These are phyloP conservation scores for Zeuzera pyrina DNA, from an alignment of 2,888 invertebrate species.

Conservation along the genomic window DNA sequence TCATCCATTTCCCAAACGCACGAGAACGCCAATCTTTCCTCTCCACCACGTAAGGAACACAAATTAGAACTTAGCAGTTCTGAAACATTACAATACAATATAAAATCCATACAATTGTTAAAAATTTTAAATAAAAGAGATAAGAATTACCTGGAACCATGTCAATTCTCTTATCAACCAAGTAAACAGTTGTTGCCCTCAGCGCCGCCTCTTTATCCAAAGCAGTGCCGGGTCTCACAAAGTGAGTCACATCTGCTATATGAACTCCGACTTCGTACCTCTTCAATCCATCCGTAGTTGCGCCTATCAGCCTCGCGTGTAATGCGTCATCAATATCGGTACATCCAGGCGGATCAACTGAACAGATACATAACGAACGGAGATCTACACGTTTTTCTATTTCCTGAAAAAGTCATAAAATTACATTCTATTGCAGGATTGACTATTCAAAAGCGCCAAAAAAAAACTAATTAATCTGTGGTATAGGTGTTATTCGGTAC, in stretches of 20 bases:
- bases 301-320: constrained; percentile 85
- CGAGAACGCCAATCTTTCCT: constrained; percentile 95
- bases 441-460: too few species aligned
- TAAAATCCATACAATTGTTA: background rate
- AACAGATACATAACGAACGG: constrained; percentile 89
- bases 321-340: constrained; percentile 99
- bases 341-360: constrained; percentile 98
- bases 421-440: too few species aligned
- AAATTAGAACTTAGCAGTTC: constrained; percentile 95
- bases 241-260: constrained; percentile 98
- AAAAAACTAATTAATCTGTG: too few species aligned
- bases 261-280: constrained; percentile 89
- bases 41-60: constrained; percentile 93
- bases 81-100: constrained; percentile 37
- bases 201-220: constrained; percentile 93
- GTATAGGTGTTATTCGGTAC: too few species aligned
- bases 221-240: constrained; percentile 93
- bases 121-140: background rate
- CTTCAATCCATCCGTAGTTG: constrained; percentile 52
- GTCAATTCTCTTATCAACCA: constrained; percentile 93
- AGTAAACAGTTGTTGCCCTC: constrained; percentile 97
- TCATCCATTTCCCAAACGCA: constrained; percentile 94
- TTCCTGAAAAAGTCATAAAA: constrained; percentile 81
- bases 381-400: constrained; percentile 86
- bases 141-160: constrained; percentile 79